Evolutionary conservation across 2,888 invertebrate species (phyloP).

Genomic region (Salticus scenicus): DNA sequence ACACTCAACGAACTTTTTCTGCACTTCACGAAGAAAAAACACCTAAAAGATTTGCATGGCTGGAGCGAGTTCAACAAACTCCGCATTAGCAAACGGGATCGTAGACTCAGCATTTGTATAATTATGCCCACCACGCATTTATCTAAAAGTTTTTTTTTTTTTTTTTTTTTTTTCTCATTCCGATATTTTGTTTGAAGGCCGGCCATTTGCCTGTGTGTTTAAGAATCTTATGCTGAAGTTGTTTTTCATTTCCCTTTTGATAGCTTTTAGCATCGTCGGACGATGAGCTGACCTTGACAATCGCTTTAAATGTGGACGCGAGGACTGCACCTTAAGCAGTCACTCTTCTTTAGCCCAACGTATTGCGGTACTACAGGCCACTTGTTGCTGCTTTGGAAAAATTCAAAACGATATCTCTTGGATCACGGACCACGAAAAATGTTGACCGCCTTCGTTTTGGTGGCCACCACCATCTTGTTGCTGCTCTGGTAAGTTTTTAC

Average conservation of each 20-base stretch:
- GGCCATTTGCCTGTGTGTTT: not conserved
- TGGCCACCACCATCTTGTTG: not conserved
- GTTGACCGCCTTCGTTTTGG: not conserved
- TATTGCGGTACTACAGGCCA: not conserved
- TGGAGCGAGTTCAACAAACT: no score
- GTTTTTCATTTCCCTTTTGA: not conserved
- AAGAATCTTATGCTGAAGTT: not conserved
- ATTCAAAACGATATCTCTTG: not conserved
- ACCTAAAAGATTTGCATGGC: no score
- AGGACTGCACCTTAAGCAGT: slow-evolving; percentile 15
- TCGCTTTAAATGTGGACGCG: slow-evolving; percentile 19
- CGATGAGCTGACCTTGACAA: slow-evolving; percentile 20
- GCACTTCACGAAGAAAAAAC: no score
- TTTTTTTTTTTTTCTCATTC: not conserved
- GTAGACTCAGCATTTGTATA: no score
- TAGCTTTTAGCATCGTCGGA: not conserved
- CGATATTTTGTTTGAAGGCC: not conserved
- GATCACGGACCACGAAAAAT: not conserved
- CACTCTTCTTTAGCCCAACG: not conserved
- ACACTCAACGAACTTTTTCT: no score
- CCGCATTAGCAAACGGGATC: no score
- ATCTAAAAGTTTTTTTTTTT: no score
- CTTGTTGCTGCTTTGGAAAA: not conserved
- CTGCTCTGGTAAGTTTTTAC: not conserved
- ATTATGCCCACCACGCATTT: not conserved